A percentile compares a stretch with the other conserved stretches of the same genome.
phyloP scores from a whole-genome alignment of 2,113 vertebrate genomes.

The Miniopterus natalensis region DNA sequence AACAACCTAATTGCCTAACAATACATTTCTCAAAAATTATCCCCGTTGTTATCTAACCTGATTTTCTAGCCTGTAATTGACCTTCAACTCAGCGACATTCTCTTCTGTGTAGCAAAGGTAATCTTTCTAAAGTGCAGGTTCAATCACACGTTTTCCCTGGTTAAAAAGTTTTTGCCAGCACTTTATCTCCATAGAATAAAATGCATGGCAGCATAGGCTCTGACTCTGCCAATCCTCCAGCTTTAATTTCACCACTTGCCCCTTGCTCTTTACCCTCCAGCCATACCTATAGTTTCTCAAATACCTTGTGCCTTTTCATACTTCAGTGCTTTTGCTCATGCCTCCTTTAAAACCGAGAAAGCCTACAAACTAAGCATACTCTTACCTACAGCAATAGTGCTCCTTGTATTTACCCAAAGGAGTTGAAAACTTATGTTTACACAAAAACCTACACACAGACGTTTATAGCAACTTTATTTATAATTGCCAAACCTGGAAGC shows the following conservation, averaged over 20 bases:
- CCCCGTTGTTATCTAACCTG: background rate
- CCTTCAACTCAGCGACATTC: slow-evolving; percentile 1
- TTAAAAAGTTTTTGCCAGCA: background rate
- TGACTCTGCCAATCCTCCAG: background rate
- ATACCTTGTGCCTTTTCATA: background rate
- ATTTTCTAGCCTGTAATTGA: background rate
- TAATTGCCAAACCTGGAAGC: background rate
- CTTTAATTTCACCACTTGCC: background rate
- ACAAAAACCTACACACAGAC: background rate
- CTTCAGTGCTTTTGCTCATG: background rate
- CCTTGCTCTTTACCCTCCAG: background rate
- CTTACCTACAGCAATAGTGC: background rate
- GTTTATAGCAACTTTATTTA: background rate
- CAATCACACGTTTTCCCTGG: background rate
- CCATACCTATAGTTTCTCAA: background rate
- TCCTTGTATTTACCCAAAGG: background rate
- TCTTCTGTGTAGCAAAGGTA: background rate
- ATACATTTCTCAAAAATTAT: too few relatives aligned
- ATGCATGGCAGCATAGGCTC: background rate
- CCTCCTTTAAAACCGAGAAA: slow-evolving; percentile 2
- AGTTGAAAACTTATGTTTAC: background rate
- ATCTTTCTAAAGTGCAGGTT: background rate
- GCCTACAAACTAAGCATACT: background rate
- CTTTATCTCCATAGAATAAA: background rate
- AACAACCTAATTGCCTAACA: too few relatives aligned